A percentile compares a stretch with the other conserved stretches of the same genome.
Evolutionary conservation across 2,113 vertebrate species (phyloP).

Genomic region (Pelecanus crispus): DNA sequence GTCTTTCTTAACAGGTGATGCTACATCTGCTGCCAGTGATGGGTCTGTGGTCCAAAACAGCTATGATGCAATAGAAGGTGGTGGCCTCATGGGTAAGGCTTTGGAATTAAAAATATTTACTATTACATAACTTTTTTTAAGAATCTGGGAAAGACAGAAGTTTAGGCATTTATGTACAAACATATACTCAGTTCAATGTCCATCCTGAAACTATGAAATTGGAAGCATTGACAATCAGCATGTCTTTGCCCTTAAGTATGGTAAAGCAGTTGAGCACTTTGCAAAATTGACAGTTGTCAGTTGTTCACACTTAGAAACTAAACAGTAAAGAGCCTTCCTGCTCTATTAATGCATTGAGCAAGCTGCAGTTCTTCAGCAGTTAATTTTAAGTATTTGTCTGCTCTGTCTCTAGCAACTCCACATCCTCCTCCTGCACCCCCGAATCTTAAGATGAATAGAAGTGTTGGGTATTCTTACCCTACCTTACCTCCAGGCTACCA

Average conservation of each 20-base stretch:
- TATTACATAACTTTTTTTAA: not conserved
- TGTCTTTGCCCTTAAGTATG: not conserved
- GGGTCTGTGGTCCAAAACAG: slow-evolving; percentile 73
- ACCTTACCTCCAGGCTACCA: slow-evolving; percentile 89
- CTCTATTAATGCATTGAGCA: not conserved
- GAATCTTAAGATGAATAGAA: slow-evolving; percentile 74
- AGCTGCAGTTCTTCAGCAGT: not conserved
- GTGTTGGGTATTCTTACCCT: slow-evolving; percentile 85
- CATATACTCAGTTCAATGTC: not conserved
- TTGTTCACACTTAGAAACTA: not conserved
- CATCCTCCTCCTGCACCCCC: slow-evolving; percentile 67
- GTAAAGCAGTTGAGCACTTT: not conserved
- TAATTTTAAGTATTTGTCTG: slow-evolving; percentile 4
- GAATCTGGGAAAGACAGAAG: not conserved
- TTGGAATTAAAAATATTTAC: not conserved
- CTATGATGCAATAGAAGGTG: slow-evolving; percentile 87
- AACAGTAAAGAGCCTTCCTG: not conserved
- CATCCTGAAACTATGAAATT: not conserved
- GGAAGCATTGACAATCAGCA: not conserved
- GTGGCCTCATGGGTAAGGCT: slow-evolving; percentile 82
- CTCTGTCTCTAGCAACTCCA: slow-evolving; percentile 68
- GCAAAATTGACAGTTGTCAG: not conserved
- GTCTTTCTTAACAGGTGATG: slow-evolving; percentile 50
- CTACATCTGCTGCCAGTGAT: slow-evolving; percentile 66
- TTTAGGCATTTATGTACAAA: not conserved